A percentile compares a stretch with the other conserved stretches of the same genome.
Evolutionary conservation across 1,140 invertebrate species (phyloP).

Genomic region (Drosophila bocqueti): DNA sequence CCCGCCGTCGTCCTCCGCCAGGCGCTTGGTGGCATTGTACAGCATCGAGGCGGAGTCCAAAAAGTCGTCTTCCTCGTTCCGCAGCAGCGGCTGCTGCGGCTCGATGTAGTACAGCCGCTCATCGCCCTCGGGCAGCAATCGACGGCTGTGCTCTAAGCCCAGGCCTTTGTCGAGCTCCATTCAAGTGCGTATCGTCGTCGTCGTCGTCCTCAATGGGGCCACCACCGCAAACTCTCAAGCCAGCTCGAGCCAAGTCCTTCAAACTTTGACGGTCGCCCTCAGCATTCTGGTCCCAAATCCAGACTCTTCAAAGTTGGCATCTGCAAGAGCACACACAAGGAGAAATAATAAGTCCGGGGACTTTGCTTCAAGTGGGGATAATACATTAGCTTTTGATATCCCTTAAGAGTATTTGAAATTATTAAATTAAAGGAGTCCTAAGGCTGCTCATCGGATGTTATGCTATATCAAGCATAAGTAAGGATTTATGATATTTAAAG

Average conservation of each 20-base stretch:
- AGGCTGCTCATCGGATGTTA: not conserved
- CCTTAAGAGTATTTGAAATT: not conserved
- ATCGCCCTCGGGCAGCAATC: conserved; percentile 20
- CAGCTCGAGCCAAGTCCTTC: conserved; percentile 16
- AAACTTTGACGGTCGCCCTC: conserved; percentile 32
- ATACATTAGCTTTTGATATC: not conserved
- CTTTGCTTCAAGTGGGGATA: not conserved
- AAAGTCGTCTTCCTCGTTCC: conserved; percentile 61
- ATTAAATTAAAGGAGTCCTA: not conserved
- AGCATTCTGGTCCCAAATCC: conserved; percentile 31
- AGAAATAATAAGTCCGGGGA: not conserved
- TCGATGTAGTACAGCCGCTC: conserved; percentile 68
- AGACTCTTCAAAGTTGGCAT: conserved; percentile 25
- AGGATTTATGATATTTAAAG: not conserved
- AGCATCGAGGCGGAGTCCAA: conserved; percentile 40
- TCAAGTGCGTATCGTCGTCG: conserved; percentile 31
- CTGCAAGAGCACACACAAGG: conserved; percentile 37
- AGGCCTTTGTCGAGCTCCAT: conserved; percentile 62
- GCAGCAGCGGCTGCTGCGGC: conserved; percentile 61
- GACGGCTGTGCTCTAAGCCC: conserved; percentile 33
- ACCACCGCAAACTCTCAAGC: conserved; percentile 27
- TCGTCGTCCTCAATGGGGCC: not conserved
- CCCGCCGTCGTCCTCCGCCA: not conserved
- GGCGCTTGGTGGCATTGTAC: conserved; percentile 47
- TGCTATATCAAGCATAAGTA: not conserved